Percentiles rank a stretch among this genome's conserved stretches.
These are phyloP conservation scores for Lasioglossum vierecki DNA, from an alignment of 2,888 invertebrate genomes.

Conservation along the genomic window DNA sequence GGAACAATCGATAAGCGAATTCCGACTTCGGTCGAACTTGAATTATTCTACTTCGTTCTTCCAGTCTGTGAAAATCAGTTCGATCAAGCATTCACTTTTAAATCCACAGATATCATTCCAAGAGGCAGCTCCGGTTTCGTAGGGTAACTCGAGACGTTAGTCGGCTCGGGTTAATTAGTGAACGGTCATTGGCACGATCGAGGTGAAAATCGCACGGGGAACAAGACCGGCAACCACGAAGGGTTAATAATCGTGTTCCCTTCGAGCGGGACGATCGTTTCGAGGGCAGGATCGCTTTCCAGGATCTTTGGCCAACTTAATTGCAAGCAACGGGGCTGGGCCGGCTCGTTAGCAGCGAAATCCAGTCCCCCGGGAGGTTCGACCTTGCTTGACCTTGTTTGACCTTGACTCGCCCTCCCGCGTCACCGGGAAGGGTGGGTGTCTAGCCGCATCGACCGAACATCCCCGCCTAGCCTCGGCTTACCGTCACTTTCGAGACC, in stretches of 20 bases:
- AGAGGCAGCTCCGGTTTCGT: neutral
- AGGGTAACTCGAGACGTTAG: neutral
- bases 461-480: constrained; percentile 29
- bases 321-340: constrained; percentile 18
- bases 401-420: constrained; percentile 83
- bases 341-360: constrained; percentile 38
- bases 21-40: neutral
- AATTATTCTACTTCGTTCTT: neutral
- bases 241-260: constrained; percentile 10
- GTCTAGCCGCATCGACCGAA: constrained; percentile 85
- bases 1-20: neutral
- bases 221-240: neutral
- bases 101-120: neutral
- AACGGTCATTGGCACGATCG: neutral
- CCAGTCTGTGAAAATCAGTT: too few relatives aligned
- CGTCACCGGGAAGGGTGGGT: constrained; percentile 80
- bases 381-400: constrained; percentile 73
- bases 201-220: neutral
- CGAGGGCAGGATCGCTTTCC: constrained; percentile 4
- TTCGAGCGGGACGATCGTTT: neutral
- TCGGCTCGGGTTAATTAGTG: neutral
- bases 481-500: constrained; percentile 41
- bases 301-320: constrained; percentile 31
- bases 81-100: too few relatives aligned
- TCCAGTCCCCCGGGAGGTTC: constrained; percentile 46